Percentiles rank a stretch among this genome's conserved stretches.
Conservation (phyloP, 1,140 invertebrate genomes). For the Rhyzopertha dominica region DNA sequence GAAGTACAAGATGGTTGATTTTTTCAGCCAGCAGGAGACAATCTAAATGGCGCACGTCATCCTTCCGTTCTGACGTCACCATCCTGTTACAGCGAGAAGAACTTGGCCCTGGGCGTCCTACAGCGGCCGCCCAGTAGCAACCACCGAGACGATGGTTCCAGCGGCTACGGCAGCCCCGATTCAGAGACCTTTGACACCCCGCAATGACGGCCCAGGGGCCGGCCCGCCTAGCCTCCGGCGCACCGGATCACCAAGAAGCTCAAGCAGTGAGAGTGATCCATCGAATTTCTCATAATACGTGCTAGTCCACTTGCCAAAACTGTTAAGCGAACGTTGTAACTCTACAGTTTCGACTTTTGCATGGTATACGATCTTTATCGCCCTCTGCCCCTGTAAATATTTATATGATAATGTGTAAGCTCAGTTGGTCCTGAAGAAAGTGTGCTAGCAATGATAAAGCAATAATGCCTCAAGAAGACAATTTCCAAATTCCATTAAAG, state of each 20-base stretch:
- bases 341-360: no score
- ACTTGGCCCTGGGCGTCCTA: slow-evolving; percentile 43
- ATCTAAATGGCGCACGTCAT: slow-evolving; percentile 34
- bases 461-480: no score
- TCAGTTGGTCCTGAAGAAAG: no score
- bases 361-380: slow-evolving; percentile 16
- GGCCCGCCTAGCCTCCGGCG: slow-evolving; percentile 16
- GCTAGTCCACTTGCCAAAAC: slow-evolving; percentile 30
- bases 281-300: slow-evolving; percentile 25
- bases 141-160: slow-evolving; percentile 54
- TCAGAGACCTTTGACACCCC: slow-evolving; percentile 55
- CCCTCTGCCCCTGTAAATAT: no score
- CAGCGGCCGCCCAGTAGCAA: slow-evolving; percentile 48
- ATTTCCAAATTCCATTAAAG: no score
- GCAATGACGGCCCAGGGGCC: slow-evolving; percentile 44
- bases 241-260: slow-evolving; percentile 15
- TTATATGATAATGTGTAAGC: no score
- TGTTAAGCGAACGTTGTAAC: no score
- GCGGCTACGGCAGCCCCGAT: slow-evolving; percentile 59
- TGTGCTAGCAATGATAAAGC: no score
- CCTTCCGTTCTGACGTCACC: slow-evolving; percentile 32
- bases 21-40: slow-evolving; percentile 45
- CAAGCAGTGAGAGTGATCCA: slow-evolving; percentile 15
- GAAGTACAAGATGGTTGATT: slow-evolving; percentile 35
- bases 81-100: slow-evolving; percentile 47